Percentiles rank a stretch among this genome's conserved stretches.
phyloP scores from a whole-genome alignment of 2,888 invertebrate species.

The Calameuta pallipes region DNA sequence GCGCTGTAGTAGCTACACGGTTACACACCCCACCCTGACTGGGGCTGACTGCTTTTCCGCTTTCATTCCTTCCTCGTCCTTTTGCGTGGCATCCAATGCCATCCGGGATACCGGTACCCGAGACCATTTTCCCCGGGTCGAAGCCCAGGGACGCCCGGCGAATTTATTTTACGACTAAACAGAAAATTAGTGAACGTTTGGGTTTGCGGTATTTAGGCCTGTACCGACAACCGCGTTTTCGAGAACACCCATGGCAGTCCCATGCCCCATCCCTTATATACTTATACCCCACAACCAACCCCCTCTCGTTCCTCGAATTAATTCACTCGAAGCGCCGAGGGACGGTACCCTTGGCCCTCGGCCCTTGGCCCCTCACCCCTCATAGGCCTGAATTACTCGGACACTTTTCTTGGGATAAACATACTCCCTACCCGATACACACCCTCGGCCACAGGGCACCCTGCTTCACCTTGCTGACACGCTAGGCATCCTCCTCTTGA shows the following conservation, averaged over 20 bases:
- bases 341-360: not conserved
- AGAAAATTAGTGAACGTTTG: slow-evolving; percentile 64
- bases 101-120: slow-evolving; percentile 36
- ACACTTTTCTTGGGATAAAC: too few relatives aligned
- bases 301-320: slow-evolving; percentile 43
- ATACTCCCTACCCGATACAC: too few relatives aligned
- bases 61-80: slow-evolving; percentile 33
- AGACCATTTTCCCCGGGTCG: slow-evolving; percentile 57
- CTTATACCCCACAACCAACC: not conserved
- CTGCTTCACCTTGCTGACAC: too few relatives aligned
- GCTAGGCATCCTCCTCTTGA: too few relatives aligned
- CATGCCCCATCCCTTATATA: not conserved
- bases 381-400: too few relatives aligned
- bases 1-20: slow-evolving; percentile 18
- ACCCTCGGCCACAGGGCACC: too few relatives aligned
- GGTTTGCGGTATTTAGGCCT: slow-evolving; percentile 58
- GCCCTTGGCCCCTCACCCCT: too few relatives aligned
- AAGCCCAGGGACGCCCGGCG: slow-evolving; percentile 42
- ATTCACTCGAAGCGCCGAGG: slow-evolving; percentile 34
- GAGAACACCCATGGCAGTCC: not conserved
- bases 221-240: slow-evolving; percentile 20
- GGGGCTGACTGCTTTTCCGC: slow-evolving; percentile 15
- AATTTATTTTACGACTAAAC: slow-evolving; percentile 66
- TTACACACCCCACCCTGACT: slow-evolving; percentile 10
- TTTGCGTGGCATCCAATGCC: too few relatives aligned